These are phyloP conservation scores for Drosophila sp. DNA, from an alignment of 1,140 invertebrate genomes.

Conservation along the genomic window DNA sequence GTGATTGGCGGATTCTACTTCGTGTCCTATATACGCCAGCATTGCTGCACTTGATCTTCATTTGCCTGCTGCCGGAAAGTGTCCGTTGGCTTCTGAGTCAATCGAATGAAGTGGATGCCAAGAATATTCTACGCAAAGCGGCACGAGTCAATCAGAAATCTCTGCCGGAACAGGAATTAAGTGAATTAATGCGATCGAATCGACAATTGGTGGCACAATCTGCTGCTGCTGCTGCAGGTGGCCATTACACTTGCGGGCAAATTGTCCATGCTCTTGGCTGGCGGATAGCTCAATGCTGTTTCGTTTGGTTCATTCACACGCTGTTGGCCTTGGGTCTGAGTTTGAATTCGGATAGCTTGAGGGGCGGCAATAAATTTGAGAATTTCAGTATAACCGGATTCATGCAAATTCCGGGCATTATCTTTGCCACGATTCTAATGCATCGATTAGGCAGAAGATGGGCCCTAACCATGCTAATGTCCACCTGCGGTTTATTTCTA, in stretches of 20 bases:
- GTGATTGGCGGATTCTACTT: slow-evolving; percentile 88
- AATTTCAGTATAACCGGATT: slow-evolving; percentile 88
- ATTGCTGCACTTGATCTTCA: slow-evolving; percentile 86
- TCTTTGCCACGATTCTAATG: slow-evolving; percentile 86
- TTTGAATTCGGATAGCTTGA: slow-evolving; percentile 88
- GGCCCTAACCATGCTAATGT: slow-evolving; percentile 75
- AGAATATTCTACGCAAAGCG: slow-evolving; percentile 85
- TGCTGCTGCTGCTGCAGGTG: slow-evolving; percentile 54
- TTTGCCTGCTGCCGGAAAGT: slow-evolving; percentile 86
- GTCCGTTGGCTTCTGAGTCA: slow-evolving; percentile 90
- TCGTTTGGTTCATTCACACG: slow-evolving; percentile 88
- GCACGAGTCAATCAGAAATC: slow-evolving; percentile 88
- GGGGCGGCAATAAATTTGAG: slow-evolving; percentile 88
- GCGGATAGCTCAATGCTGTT: slow-evolving; percentile 86
- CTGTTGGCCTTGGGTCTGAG: slow-evolving; percentile 92
- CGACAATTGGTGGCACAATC: slow-evolving; percentile 54
- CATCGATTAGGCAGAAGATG: slow-evolving; percentile 86
- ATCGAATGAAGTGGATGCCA: slow-evolving; percentile 86
- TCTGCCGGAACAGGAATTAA: slow-evolving; percentile 84
- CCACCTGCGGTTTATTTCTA: slow-evolving; percentile 84
- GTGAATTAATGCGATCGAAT: slow-evolving; percentile 71
- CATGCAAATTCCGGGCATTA: slow-evolving; percentile 89
- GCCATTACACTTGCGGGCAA: slow-evolving; percentile 83
- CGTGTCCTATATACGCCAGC: slow-evolving; percentile 87
- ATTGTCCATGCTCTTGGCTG: slow-evolving; percentile 82